Percentiles rank a stretch among this genome's conserved stretches.
Conservation (phyloP, 2,797 vertebrate genomes). For the Gouania willdenowi region DNA sequence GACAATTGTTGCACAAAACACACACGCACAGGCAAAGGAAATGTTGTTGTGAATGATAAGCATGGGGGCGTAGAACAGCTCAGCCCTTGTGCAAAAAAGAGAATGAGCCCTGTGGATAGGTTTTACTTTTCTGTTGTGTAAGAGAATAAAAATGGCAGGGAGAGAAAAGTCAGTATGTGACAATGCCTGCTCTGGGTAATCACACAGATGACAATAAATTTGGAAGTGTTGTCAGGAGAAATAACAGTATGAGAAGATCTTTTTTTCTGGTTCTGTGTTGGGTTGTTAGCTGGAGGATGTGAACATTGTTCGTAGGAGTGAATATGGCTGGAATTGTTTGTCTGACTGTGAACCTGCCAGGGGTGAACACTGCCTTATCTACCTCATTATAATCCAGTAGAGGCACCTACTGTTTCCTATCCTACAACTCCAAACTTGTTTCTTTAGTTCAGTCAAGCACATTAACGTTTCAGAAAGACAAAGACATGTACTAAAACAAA, state of each 20-base stretch:
- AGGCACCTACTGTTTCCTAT: too few relatives aligned
- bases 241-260: not conserved
- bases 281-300: too few relatives aligned
- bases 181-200: constrained; percentile 5
- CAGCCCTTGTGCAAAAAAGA: constrained; percentile 43
- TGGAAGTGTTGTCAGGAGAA: not conserved
- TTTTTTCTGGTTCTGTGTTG: not conserved
- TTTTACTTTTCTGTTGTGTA: constrained; percentile 33
- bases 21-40: constrained; percentile 25
- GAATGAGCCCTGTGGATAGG: constrained; percentile 44
- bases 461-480: too few relatives aligned
- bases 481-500: too few relatives aligned
- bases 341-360: too few relatives aligned
- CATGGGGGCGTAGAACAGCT: constrained; percentile 48
- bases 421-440: too few relatives aligned
- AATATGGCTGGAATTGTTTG: too few relatives aligned
- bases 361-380: too few relatives aligned
- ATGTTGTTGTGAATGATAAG: constrained; percentile 50
- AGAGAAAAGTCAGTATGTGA: constrained; percentile 32
- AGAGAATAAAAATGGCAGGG: constrained; percentile 30
- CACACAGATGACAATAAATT: constrained; percentile 10
- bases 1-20: constrained; percentile 36
- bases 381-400: too few relatives aligned
- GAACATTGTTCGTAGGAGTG: too few relatives aligned
- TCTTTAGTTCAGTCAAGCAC: too few relatives aligned